Percentiles rank a stretch among this genome's conserved stretches.
Evolutionary conservation across 2,797 vertebrate genomes (phyloP).

Genomic region (Sebastes nivosus): DNA sequence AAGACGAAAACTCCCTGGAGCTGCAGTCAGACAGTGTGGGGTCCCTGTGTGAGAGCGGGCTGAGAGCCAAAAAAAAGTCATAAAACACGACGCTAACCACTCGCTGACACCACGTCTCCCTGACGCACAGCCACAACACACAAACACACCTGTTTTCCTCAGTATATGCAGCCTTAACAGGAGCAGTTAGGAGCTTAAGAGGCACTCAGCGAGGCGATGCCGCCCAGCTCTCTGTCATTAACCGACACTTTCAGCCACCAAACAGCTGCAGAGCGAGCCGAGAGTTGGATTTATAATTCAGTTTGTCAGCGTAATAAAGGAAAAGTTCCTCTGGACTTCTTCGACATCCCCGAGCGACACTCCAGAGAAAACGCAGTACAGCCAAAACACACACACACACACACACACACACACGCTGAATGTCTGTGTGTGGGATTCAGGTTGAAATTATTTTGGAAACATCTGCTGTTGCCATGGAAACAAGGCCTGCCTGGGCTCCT

Average conservation of each 20-base stretch:
- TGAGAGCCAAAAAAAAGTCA: constrained; percentile 2
- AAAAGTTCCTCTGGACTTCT: constrained; percentile 19
- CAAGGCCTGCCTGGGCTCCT: constrained; percentile 40
- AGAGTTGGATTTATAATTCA: background rate
- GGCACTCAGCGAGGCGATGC: background rate
- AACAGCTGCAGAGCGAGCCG: background rate
- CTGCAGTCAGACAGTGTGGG: background rate
- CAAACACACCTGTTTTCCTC: constrained; percentile 16
- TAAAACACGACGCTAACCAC: constrained; percentile 13
- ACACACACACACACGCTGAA: background rate
- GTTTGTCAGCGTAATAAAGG: constrained; percentile 1
- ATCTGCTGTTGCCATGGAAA: constrained; percentile 62
- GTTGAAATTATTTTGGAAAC: constrained; percentile 36
- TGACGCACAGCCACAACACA: background rate
- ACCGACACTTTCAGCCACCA: background rate
- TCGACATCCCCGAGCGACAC: background rate
- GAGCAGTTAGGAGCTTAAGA: background rate
- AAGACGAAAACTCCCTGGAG: background rate
- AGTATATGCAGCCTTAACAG: background rate
- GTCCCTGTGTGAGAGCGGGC: background rate
- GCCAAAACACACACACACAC: background rate
- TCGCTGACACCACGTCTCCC: background rate
- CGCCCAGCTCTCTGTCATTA: background rate
- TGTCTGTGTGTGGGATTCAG: background rate
- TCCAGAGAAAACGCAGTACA: background rate